Base-by-base conservation (phyloP, 2,113 vertebrate genomes). In the Setophaga petechia region DNA sequence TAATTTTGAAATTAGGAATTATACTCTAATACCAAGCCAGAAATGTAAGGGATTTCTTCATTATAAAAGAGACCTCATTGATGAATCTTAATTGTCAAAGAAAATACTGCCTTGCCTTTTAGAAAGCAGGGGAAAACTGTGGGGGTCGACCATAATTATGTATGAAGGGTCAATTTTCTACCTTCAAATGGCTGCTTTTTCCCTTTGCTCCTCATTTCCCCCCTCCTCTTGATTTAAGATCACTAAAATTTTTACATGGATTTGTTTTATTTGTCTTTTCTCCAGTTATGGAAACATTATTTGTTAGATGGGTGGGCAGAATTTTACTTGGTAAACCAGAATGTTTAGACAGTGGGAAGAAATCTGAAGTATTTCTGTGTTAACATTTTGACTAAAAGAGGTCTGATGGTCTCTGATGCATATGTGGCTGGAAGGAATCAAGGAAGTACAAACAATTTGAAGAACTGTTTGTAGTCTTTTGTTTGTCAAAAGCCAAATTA, bases 61-160 rank as follows among this genome's bases (percentile, higher is more conserved):
- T 46, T 3, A 84, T 62, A 43, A 55, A 58, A 66, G 49, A 21
- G 25, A 81, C 9, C 37, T 52, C 18, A 80, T 19, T 88, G 33
- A 37, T 4, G 10, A 46, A 76, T 59, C 23, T 52, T 80, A 89
- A 72, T 15, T 75, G 69, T 11, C 44, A 58, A 62, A 58, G 10
- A 17, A 68, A 68, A 62, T 37, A 39, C 8, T 59, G 24, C 8
- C 10, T 52, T 91, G 1, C 11, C 51, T 90, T 73, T 58, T 69
- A 41, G 18, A 82, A 80, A 79, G 20, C 31, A 35, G 13, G 33
- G n/a, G 6, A 35, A 76, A 51, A 19, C 7, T 47, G 25, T 4
- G 4, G 3, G 12, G 8, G 4, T 55, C 3, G 6, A 31, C 1
- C 3, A 14, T 54, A 17, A 30, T 0, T 4, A 23, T 39, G 23